These are phyloP conservation scores for Rhizoglyphus robini DNA, from an alignment of 1,140 invertebrate genomes.

Conservation along the genomic window DNA sequence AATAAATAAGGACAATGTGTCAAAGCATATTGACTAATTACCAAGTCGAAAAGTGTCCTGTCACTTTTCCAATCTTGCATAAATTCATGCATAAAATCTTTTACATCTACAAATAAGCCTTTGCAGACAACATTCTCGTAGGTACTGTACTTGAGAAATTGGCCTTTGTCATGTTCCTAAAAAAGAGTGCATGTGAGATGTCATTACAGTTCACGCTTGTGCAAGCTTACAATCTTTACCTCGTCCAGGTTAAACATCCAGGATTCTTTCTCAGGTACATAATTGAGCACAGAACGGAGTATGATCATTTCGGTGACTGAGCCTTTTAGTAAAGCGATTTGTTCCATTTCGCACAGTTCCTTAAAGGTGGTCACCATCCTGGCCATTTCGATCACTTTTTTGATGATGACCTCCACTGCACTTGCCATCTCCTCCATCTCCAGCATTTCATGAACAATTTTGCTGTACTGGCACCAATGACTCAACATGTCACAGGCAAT, in stretches of 20 bases:
- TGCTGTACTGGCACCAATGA: background rate
- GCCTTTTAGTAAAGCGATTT: background rate
- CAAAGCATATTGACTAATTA: background rate
- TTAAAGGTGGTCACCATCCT: background rate
- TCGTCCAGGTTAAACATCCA: conserved; percentile 5
- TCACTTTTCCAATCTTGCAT: background rate
- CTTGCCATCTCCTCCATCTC: background rate
- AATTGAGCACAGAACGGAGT: conserved; percentile 3
- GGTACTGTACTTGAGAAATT: background rate
- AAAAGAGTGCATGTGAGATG: background rate
- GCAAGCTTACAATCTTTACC: no score
- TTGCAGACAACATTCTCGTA: no score
- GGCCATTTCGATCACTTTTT: conserved; percentile 11
- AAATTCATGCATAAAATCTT: background rate
- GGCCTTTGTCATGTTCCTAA: background rate
- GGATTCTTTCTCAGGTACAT: background rate
- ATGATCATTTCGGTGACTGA: conserved; percentile 5
- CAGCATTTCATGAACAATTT: background rate
- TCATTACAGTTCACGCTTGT: no score
- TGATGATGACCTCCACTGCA: background rate
- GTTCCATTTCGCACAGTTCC: conserved; percentile 1
- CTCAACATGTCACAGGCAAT: background rate
- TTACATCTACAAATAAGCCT: no score
- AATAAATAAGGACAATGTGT: background rate
- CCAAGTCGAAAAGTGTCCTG: background rate